These are phyloP conservation scores for Corvus hawaiiensis DNA, from an alignment of 2,113 vertebrate genomes.

Conservation along the genomic window DNA sequence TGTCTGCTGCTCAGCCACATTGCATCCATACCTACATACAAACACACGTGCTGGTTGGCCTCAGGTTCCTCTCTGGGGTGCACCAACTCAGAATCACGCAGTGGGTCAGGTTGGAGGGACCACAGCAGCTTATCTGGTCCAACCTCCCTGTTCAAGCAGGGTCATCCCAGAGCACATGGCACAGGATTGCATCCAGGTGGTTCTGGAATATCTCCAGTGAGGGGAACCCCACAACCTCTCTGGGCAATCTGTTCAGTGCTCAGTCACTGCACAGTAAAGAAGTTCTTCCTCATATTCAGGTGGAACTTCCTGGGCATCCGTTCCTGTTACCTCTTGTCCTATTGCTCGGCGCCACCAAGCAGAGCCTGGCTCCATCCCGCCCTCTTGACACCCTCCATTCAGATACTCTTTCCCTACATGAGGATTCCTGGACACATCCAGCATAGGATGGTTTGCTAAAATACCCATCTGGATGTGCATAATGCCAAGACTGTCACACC, in stretches of 20 bases:
- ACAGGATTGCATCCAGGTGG: not conserved
- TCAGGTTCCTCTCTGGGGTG: not conserved
- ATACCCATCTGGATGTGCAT: not conserved
- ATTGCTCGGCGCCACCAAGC: not conserved
- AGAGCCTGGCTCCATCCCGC: not conserved
- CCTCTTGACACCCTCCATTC: not conserved
- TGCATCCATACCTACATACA: not conserved
- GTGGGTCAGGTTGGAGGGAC: not conserved
- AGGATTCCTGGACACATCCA: not conserved
- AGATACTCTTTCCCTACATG: not conserved
- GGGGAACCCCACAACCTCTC: not conserved
- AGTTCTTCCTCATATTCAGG: not conserved
- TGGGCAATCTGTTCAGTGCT: not conserved
- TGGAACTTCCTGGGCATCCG: not conserved
- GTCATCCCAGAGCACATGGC: accelerated
- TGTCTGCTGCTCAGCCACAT: not conserved
- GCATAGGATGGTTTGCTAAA: not conserved
- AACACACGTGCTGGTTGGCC: not conserved
- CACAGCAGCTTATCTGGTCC: not conserved
- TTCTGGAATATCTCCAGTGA: not conserved
- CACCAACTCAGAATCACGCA: not conserved
- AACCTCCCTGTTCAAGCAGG: not conserved
- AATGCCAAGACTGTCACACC: not conserved
- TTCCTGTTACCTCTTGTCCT: not conserved
- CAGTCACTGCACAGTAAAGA: not conserved